Percentiles rank a stretch among this genome's conserved stretches.
Evolutionary conservation across 2,888 invertebrate species (phyloP).

Genomic region (Venusia cambrica): DNA sequence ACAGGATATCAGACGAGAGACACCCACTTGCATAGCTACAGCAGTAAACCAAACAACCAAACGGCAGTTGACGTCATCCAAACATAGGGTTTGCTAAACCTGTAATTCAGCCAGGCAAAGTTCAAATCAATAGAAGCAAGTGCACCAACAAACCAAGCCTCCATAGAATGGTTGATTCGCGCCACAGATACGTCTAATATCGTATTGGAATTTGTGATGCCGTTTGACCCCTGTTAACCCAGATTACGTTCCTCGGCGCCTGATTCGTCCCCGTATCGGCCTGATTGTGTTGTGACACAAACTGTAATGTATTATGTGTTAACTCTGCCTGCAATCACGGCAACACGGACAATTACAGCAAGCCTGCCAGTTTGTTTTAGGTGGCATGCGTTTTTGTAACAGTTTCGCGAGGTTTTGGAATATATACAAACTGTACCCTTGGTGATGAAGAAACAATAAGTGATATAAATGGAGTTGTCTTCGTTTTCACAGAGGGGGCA

Average conservation of each 20-base stretch:
- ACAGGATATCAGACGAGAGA: too few species aligned
- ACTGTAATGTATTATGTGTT: constrained; percentile 82
- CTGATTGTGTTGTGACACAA: constrained; percentile 82
- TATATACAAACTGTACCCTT: too few species aligned
- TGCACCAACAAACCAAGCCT: constrained; percentile 42
- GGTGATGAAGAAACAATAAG: too few species aligned
- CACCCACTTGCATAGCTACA: too few species aligned
- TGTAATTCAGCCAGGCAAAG: constrained; percentile 23
- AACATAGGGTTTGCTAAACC: constrained; percentile 11
- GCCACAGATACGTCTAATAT: constrained; percentile 81
- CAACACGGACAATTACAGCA: constrained; percentile 73
- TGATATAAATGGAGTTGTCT: too few species aligned
- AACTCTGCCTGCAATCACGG: constrained; percentile 80
- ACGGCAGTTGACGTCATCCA: constrained; percentile 8
- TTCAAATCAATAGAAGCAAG: constrained; percentile 25
- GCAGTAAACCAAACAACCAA: too few species aligned
- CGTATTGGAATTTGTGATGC: constrained; percentile 86
- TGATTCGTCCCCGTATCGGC: constrained; percentile 77
- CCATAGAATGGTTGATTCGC: constrained; percentile 73
- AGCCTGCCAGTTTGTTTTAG: constrained; percentile 56
- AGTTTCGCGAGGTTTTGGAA: too few species aligned
- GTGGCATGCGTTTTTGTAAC: constrained; percentile 28
- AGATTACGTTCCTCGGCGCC: constrained; percentile 84
- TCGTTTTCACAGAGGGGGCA: too few species aligned
- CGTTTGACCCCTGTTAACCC: constrained; percentile 89